Evolutionary conservation across 2,888 invertebrate genomes (phyloP), one percentile per base, ranked within the genome.

Genomic region (Platynereis dumerilii): DNA sequence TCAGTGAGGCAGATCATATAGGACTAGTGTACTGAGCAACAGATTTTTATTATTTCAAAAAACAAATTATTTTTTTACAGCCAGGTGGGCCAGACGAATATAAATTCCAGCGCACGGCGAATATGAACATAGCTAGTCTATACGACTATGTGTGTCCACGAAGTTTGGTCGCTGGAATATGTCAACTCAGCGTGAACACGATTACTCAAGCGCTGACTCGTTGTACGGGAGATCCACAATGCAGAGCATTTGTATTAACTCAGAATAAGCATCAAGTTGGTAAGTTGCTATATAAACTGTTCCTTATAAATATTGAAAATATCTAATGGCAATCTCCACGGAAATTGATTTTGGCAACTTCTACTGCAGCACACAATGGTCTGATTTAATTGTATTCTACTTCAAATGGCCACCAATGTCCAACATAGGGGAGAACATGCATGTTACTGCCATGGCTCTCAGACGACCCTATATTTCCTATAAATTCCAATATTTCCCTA

Each of bases 111-210:
- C 22, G 44, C 24, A 5, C 39, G 1, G 55, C 34, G 26, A 27
- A 61, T 27, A 55, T 39, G 12, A 54, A 53, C 12, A 39, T 61
- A 20, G 39, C 61, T 1, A 53, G 61, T 39, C 54, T 26, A 7
- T 55, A 26, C 39, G 79, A 80, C 69, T 80, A 76, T 68, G 54
- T 65, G 0, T 80, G 80, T 68, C 53, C 56, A 5, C 58, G 69
- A 17, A 78, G 79, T 3, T 75, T 78, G 42, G 78, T 78, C 10
- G 59, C 71, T 1, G 79, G 80, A 79, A 79, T 79, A 26, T 80
- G 80, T 68, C 78, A 78, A 5, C 60, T 75, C 34, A 75, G 76
- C 1, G 75, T 76, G 7, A 58, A 67, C 17, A 74, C 71, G 26
- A 67, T 78, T 22, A 54, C 60, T 15, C 73, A 77, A n/a, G 78